Evolutionary conservation across 1,140 invertebrate genomes (phyloP).

Genomic region (Zaprionus gabonicus): DNA sequence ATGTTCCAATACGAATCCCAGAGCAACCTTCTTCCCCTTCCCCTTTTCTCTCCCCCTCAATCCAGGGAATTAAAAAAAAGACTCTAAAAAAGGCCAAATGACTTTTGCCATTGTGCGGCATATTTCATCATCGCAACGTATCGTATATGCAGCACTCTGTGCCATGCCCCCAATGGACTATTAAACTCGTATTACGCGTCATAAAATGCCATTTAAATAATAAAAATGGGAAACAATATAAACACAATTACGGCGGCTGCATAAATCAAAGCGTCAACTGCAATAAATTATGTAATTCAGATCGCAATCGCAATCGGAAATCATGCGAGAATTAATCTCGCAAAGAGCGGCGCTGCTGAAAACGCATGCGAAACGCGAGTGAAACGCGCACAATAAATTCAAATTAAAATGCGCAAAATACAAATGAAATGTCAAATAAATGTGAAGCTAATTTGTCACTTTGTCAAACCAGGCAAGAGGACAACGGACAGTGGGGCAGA

Average conservation of each 20-base stretch:
- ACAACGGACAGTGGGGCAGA: background rate
- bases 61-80: conserved; percentile 50
- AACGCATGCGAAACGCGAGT: background rate
- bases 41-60: conserved; percentile 1
- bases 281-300: conserved; percentile 76
- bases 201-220: conserved; percentile 65
- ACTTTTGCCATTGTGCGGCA: conserved; percentile 16
- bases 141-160: background rate
- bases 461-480: conserved; percentile 23
- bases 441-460: conserved; percentile 78
- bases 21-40: no score
- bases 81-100: conserved; percentile 35
- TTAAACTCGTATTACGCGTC: conserved; percentile 61
- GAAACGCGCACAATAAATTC: conserved; percentile 23
- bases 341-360: conserved; percentile 2
- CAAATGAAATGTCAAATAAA: conserved; percentile 66
- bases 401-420: conserved; percentile 41
- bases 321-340: conserved; percentile 61
- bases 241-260: conserved; percentile 50
- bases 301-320: conserved; percentile 42
- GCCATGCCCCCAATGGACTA: conserved; percentile 46
- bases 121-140: conserved; percentile 23
- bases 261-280: conserved; percentile 66
- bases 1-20: background rate
- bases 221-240: conserved; percentile 44